These are phyloP conservation scores for Tragulus kanchil DNA, from an alignment of 2,113 vertebrate genomes.

Conservation along the genomic window DNA sequence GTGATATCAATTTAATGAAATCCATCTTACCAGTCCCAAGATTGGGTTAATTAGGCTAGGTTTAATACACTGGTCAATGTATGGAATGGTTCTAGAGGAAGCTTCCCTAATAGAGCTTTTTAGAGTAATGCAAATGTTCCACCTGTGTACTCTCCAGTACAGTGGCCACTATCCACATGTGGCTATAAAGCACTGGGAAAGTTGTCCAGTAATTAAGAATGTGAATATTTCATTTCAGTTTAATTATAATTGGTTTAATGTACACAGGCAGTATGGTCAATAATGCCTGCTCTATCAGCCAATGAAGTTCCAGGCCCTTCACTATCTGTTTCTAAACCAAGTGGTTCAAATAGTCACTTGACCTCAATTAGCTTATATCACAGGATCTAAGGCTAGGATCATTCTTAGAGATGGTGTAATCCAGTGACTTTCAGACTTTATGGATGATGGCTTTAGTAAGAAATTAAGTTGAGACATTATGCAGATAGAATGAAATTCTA, in stretches of 20 bases:
- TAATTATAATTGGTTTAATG: slow-evolving; percentile 46
- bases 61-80: not conserved
- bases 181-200: not conserved
- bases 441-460: not conserved
- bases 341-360: not conserved
- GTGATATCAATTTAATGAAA: not conserved
- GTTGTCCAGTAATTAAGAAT: not conserved
- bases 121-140: not conserved
- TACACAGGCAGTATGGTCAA: not conserved
- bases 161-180: not conserved
- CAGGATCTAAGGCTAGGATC: not conserved
- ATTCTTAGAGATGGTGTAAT: not conserved
- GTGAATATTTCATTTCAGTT: slow-evolving; percentile 27
- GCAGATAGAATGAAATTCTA: not conserved
- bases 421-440: not conserved
- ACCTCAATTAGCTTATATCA: not conserved
- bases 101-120: not conserved
- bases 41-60: not conserved
- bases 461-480: slow-evolving; percentile 14
- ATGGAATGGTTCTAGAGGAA: not conserved
- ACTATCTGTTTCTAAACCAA: not conserved
- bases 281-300: not conserved
- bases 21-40: not conserved
- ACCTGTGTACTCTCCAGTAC: not conserved
- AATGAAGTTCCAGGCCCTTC: not conserved